Evolutionary conservation across 2,797 vertebrate genomes (phyloP), one percentile per base, ranked within the genome.

Genomic region (Melanotaenia pygmaea): DNA sequence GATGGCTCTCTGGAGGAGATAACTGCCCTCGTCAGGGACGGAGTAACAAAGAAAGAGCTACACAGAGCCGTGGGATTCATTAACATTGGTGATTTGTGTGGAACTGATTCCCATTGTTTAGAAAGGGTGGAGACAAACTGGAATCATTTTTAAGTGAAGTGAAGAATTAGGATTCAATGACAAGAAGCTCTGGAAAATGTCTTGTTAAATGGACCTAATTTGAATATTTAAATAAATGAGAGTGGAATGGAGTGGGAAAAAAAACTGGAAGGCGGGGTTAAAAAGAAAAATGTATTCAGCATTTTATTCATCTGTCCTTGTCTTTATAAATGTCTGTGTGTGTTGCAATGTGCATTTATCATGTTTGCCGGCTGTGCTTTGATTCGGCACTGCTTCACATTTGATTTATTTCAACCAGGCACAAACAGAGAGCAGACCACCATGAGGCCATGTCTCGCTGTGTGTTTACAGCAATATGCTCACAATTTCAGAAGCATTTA

Each of bases 381-480:
- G 76, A 87, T 88, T 91, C 72, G 77, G 82, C 81, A 82, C 30
- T 34, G 67, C 77, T 90, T 92, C 88, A 88, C 80, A 81, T 91
- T 86, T 87, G 81, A 89, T 91, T 88, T 88, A 79, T 88, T 83
- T 85, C 80, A 86, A 74, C 67, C 70, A 82, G 79, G 84, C 79
- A 35, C 83, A 90, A 87, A 83, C 85, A 38, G 81, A 87, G 87
- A 87, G 82, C 90, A 88, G 89, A 86, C 82, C 28, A 59, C 80
- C 35, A n/a, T 59, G 82, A 88, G 91, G 87, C 84, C 87, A 72
- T 9, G n/a, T 86, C 80, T 76, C 64, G 47, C 77, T 53, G 70
- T 84, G 79, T 93, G 92, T 93, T 94, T 94, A 92, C 81, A 88
- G 77, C 90, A 94, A 92, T 89, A 77, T 93, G 91, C 91, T 93